Percentiles rank a stretch among this genome's conserved stretches.
Conservation (phyloP, 2,888 invertebrate genomes). For the Cancer borealis region DNA sequence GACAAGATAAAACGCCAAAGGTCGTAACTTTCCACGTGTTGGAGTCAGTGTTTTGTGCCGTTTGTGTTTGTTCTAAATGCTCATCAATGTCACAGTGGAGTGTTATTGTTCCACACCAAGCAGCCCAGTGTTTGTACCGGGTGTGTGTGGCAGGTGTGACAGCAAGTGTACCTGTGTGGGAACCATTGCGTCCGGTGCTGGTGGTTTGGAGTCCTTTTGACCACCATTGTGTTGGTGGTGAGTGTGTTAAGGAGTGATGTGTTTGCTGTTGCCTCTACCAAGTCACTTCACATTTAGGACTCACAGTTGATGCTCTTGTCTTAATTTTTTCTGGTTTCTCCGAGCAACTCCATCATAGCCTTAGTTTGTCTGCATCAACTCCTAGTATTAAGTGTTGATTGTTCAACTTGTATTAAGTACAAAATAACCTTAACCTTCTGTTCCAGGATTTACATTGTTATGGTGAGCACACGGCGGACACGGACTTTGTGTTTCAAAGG, state of each 20-base stretch:
- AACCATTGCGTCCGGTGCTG: neutral
- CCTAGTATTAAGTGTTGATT: constrained; percentile 50
- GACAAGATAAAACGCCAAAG: neutral
- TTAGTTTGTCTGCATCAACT: neutral
- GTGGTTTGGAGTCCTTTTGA: neutral
- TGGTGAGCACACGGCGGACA: neutral
- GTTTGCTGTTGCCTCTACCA: neutral
- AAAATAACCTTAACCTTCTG: constrained; percentile 56
- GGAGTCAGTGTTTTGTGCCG: neutral
- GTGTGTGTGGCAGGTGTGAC: neutral
- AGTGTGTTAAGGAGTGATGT: neutral
- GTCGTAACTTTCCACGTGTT: neutral
- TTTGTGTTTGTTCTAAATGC: neutral
- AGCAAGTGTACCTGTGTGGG: neutral
- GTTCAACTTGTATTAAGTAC: constrained; percentile 67
- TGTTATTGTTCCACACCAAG: neutral
- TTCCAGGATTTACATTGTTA: constrained; percentile 16
- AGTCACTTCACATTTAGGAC: neutral
- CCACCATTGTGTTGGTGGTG: neutral
- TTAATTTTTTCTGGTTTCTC: neutral
- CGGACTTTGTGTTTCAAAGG: neutral
- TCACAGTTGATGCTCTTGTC: neutral
- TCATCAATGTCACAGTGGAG: neutral
- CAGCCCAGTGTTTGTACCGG: too few species aligned
- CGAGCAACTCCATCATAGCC: neutral